Base-by-base conservation (phyloP, 2,888 invertebrate species). In the Harpagoxenus sublaevis region DNA sequence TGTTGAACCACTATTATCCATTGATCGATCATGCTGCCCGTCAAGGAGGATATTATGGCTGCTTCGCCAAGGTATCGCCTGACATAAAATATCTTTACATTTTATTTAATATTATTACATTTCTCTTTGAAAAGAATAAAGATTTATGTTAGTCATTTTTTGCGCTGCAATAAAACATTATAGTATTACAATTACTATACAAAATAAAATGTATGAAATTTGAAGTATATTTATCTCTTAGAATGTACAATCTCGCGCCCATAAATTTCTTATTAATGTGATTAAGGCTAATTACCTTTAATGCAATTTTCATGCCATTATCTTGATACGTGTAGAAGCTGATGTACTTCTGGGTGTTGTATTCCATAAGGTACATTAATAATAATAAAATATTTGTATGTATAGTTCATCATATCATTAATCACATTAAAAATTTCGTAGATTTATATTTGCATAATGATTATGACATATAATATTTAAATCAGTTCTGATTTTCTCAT, bases 1-100 rank as follows among this genome's bases (percentile, higher is more conserved):
- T 73, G 73, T 79, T 71, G 73, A 73, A 79, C 73, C 48, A 71
- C 48, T 79, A 79, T 79, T 79, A 79, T 60, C 48, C 60, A 79
- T 79, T 79, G 79, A 79, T 79, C 79, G 73, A 79, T 71, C 79
- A 60, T 48, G 31, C 48, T 55, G 28, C 35, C 45, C 18, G 60
- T 48, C 60, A 57, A 48, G 45, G 35, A 0, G 48, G 35, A 65
- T 53, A 65, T 60, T 60, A 48, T 12, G 28, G 45, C n/a, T 39
- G 12, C 10, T 60, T 79, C 8, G 35, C 1, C 23, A 2, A 78
- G 71, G 28, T 79, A 60, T 57, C n/a, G 53, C 28, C 6, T 45
- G 5, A 51, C 15, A 3, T 63, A 23, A 28, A 51, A 53, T n/a
- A 3, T 66, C 23, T 45, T 15, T 28, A 66, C n/a, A 45, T 28